These are phyloP conservation scores for Drosophila sproati DNA, from an alignment of 1,140 invertebrate species.

Conservation along the genomic window DNA sequence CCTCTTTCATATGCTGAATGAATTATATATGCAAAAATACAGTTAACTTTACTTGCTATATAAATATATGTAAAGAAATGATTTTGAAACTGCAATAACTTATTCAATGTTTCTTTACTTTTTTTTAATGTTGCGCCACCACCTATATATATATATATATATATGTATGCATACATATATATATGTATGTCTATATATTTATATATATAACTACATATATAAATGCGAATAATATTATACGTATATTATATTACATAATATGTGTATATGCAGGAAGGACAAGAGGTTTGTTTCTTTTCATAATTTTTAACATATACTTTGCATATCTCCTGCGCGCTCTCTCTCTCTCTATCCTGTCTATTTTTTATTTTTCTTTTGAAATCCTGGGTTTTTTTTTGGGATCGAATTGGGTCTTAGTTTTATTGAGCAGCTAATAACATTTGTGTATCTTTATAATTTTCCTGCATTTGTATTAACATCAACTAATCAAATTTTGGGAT, in stretches of 20 bases:
- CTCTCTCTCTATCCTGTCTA: conserved; percentile 7
- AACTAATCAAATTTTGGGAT: background rate
- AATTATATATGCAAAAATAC: conserved; percentile 6
- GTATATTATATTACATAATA: conserved; percentile 22
- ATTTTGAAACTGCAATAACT: conserved; percentile 40
- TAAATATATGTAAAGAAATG: conserved; percentile 12
- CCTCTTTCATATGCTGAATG: conserved; percentile 20
- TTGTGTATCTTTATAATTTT: background rate
- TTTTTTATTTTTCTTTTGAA: conserved; percentile 1
- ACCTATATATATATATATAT: conserved; percentile 20
- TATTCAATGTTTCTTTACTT: conserved; percentile 58
- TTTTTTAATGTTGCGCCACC: conserved; percentile 40
- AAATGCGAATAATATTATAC: conserved; percentile 16
- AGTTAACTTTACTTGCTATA: conserved; percentile 4
- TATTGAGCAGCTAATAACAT: background rate
- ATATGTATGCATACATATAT: conserved; percentile 9
- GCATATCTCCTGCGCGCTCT: conserved; percentile 30
- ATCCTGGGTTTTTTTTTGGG: conserved; percentile 3
- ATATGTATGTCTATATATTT: conserved; percentile 16
- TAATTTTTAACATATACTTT: conserved; percentile 58
- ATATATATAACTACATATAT: conserved; percentile 17
- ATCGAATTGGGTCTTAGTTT: background rate
- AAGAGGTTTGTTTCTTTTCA: conserved; percentile 88
- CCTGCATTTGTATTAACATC: background rate
- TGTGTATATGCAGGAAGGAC: conserved; percentile 87